Base-by-base conservation (phyloP, 2,797 vertebrate species). In the Apogon talboti region DNA sequence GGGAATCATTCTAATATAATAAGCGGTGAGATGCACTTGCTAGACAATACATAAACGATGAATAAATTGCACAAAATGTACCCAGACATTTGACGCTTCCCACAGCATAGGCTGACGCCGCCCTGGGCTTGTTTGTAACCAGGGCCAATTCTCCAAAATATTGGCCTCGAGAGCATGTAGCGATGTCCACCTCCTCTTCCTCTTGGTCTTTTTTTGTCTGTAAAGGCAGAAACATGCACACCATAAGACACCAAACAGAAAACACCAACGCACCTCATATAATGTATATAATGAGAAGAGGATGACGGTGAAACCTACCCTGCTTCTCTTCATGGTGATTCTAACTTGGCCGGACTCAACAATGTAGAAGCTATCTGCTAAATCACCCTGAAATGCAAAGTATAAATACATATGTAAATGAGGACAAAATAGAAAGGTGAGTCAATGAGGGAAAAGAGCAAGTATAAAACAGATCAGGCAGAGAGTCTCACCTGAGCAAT, bases 121-220 rank as follows among this genome's bases (percentile, higher is more conserved):
- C 98, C 91, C 98, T 93, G 48, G 98, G 96, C 81, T 98, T 98
- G 93, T 99, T 99, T 44, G 98, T 99, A 69, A 99, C 98, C 67
- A 99, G 94, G 18, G 98, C 96, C 75, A 99, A 88, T 88, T 99
- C 98, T 78, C 98, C 98, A 75, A 99, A 99, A 92, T 99, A 99
- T 55, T 99, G 98, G 70, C 98, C 98, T 84, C 98, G 95, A 24
- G 94, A 94, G 87, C 96, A 99, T 40, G 93, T 94, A 57, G 98
- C 94, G 3, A 99, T 98, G 74, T 99, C 96, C 74, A 98, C 92
- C 33, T 98, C 96, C 74, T 95, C 96, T 0, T 96, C 91, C 61
- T 93, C 93, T 40, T 87, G 84, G 46, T 93, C 91, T 74, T 90
- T 94, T 93, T 94, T 94, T 78, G 91, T 90, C 93, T 94, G 69